Conservation (phyloP, 2,797 vertebrate species). For the Malurus leucopterus region DNA sequence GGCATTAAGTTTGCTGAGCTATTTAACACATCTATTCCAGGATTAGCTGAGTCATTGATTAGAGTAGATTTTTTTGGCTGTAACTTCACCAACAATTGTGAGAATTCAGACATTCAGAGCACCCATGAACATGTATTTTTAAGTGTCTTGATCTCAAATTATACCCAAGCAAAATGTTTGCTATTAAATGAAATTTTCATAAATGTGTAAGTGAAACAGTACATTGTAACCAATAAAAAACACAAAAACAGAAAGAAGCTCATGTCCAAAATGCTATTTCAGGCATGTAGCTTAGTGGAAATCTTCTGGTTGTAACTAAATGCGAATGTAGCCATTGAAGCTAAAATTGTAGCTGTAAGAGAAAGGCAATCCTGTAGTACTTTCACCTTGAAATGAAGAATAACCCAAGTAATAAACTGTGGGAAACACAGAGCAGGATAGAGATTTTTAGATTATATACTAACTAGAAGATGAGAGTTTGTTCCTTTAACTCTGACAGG, state of each 20-base stretch:
- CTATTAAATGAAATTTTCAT: not conserved
- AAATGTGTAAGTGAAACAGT: not conserved
- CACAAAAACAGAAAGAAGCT: accelerated
- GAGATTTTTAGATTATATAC: not conserved
- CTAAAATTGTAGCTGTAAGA: not conserved
- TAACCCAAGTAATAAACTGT: not conserved
- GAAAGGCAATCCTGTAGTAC: not conserved
- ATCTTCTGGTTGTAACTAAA: not conserved
- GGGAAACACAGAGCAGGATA: not conserved
- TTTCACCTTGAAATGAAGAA: not conserved
- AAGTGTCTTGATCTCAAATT: not conserved
- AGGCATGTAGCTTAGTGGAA: not conserved
- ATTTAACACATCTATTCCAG: not conserved
- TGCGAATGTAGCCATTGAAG: not conserved
- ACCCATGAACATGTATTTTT: not conserved
- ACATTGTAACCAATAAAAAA: not conserved
- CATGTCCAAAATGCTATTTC: not conserved
- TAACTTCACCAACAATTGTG: not conserved
- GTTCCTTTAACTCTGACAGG: not conserved
- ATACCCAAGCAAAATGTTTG: not conserved
- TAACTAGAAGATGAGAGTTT: not conserved
- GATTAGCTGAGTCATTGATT: not conserved
- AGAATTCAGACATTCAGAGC: not conserved
- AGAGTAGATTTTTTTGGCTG: not conserved
- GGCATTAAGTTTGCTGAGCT: not conserved